These are phyloP conservation scores for Chaetogeoica ovagalla DNA, from an alignment of 2,888 invertebrate genomes.

Conservation along the genomic window DNA sequence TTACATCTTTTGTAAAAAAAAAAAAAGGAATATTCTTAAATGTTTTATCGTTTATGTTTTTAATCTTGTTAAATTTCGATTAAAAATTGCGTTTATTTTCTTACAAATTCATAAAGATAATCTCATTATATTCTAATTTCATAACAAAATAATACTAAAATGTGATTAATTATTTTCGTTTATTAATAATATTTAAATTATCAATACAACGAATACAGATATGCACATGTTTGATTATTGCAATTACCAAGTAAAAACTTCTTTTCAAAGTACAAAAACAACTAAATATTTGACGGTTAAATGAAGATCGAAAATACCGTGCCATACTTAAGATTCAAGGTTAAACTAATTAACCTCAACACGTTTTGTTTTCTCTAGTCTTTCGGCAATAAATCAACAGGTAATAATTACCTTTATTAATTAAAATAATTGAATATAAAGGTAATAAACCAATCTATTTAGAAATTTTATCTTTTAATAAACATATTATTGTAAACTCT, in stretches of 20 bases:
- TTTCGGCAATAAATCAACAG: neutral
- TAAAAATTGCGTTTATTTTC: too few relatives aligned
- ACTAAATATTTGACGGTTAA: neutral
- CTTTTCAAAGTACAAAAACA: neutral
- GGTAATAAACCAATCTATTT: neutral
- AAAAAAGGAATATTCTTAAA: too few relatives aligned
- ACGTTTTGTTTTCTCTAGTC: neutral
- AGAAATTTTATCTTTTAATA: neutral
- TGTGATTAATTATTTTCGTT: too few relatives aligned
- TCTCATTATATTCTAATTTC: neutral
- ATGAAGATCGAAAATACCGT: neutral
- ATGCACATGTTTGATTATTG: neutral
- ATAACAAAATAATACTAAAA: neutral
- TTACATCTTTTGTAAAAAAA: too few relatives aligned
- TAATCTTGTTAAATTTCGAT: too few relatives aligned
- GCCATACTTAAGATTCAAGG: conserved; percentile 3
- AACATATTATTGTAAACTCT: neutral
- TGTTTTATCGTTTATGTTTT: too few relatives aligned
- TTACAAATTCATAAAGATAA: too few relatives aligned
- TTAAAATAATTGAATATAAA: neutral
- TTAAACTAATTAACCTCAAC: conserved; percentile 23
- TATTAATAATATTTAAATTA: neutral
- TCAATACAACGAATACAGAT: neutral
- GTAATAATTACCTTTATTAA: neutral
- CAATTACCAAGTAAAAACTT: neutral